Evolutionary conservation across 2,113 vertebrate species (phyloP), one percentile per base, ranked within the genome.

Genomic region (Pionites leucogaster): DNA sequence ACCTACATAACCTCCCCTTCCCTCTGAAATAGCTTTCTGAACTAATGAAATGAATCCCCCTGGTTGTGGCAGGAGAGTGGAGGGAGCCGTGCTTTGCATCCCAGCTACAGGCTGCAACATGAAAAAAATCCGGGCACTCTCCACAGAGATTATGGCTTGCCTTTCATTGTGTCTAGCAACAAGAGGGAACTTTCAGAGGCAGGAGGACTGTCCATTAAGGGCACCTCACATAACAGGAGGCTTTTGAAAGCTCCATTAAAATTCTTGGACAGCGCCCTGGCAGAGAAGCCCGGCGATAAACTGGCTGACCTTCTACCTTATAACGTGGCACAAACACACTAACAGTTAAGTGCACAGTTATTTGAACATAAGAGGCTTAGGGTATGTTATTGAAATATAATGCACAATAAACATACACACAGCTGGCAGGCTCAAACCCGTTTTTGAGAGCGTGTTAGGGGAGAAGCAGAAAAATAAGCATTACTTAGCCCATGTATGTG

Each of bases 301-400:
- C 74, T 69, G 74, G 62, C 88, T 92, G 80, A 93, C 93, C 86
- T 81, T 62, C 91, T 85, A 37, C 90, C 37, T 68, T 67, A 64
- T 44, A 92, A 95, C 88, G 29, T 5, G 2, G 64, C 63, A 65
- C 7, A 11, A 71, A 85, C 4, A 5, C 59, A 86, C 46, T 59
- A 82, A 72, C 70, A 88, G 82, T 71, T 96, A 90, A 90, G 81
- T 31, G 67, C 55, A 89, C 86, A 65, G 87, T 94, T 41, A 11
- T 85, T 85, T 19, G 68, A 70, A 78, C 11, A 4, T 88, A 93
- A 94, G 86, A 94, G 80, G 96, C 92, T 97, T 95, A 96, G 81
- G 53, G 44, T 70, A 80, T 71, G 88, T 59, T 79, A 92, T 93
- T 96, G 96, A 96, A 97, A 95, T 69, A 86, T 94, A 97, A 47